Evolutionary conservation across 2,797 vertebrate genomes (phyloP), one percentile per base, ranked within the genome.

Genomic region (Tokudaia muenninki): DNA sequence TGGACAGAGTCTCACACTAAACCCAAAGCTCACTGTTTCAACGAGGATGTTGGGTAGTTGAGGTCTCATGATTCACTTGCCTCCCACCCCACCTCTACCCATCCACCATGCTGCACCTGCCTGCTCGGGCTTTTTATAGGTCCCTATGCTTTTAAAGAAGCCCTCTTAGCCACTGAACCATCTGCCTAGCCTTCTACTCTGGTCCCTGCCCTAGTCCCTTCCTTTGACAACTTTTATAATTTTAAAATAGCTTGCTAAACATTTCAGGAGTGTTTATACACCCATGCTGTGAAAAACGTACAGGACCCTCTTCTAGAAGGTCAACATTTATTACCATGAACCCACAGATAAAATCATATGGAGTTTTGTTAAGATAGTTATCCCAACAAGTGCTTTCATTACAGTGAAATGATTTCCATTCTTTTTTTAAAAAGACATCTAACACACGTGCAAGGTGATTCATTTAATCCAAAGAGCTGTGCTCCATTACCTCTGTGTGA

Each of bases 181-280:
- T 37, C 8, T 4, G 44, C 65, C 19, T 24, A 86, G 14, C 11
- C 29, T 26, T 29, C 24, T 83, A 19, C 37, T 29, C 24, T 29
- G 17, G 52, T 2, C n/a, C 6, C 22, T 59, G 24, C 29, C 41
- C 44, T 9, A 52, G 34, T 8, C 7, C 65, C 65, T 55, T 78
- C 87, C 41, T 92, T 34, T 94, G 91, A 94, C 65, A 94, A 96
- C 44, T 91, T 81, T 88, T 95, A 41, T 80, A 57, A 74, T 89
- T 86, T 89, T 63, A 86, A 89, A 89, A 59, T 11, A 89, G 61
- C 24, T 82, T 92, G 47, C 63, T 95, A 86, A 94, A 74, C 2
- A 94, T 95, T 88, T 52, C 31, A 77, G 82, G 29, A 55, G 79
- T 92, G 92, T 79, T 93, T 88, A 52, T 41, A 70, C 24, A 21